A percentile compares a stretch with the other conserved stretches of the same genome.
phyloP scores from a whole-genome alignment of 35 echinoderm and acorn worm genomes.

The Acanthaster planci region DNA sequence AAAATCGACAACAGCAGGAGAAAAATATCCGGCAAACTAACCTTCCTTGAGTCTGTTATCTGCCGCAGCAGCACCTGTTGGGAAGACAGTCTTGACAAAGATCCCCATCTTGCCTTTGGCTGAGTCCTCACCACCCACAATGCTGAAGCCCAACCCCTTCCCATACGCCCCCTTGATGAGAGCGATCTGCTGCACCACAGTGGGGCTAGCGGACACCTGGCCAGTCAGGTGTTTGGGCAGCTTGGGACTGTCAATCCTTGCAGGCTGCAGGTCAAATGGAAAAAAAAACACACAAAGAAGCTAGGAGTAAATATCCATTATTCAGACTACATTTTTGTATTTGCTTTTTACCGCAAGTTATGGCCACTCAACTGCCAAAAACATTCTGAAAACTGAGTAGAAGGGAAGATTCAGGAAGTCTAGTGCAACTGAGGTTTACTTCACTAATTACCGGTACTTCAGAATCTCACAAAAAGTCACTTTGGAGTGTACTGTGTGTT shows the following conservation, averaged over 20 bases:
- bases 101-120: constrained; percentile 69
- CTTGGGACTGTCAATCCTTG: not conserved
- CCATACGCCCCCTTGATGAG: constrained; percentile 94
- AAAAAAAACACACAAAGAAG: too few species aligned
- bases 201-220: constrained; percentile 40
- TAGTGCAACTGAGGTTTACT: too few species aligned
- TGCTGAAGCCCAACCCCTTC: constrained; percentile 91
- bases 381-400: too few species aligned
- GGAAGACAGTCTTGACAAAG: constrained; percentile 91
- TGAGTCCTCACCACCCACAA: constrained; percentile 80
- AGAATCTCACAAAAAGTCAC: too few species aligned
- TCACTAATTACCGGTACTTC: too few species aligned
- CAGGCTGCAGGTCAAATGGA: not conserved
- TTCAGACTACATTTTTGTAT: too few species aligned
- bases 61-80: constrained; percentile 78
- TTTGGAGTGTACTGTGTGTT: too few species aligned
- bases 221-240: not conserved
- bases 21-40: not conserved
- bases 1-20: not conserved
- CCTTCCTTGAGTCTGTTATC: constrained; percentile 95
- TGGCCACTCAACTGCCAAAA: too few species aligned
- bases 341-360: too few species aligned
- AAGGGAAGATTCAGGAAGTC: too few species aligned
- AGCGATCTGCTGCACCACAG: constrained; percentile 70
- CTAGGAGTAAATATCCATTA: too few species aligned